Percentiles rank a stretch among this genome's conserved stretches.
Conservation (phyloP, 2,113 vertebrate genomes). For the Elephantulus edwardii region DNA sequence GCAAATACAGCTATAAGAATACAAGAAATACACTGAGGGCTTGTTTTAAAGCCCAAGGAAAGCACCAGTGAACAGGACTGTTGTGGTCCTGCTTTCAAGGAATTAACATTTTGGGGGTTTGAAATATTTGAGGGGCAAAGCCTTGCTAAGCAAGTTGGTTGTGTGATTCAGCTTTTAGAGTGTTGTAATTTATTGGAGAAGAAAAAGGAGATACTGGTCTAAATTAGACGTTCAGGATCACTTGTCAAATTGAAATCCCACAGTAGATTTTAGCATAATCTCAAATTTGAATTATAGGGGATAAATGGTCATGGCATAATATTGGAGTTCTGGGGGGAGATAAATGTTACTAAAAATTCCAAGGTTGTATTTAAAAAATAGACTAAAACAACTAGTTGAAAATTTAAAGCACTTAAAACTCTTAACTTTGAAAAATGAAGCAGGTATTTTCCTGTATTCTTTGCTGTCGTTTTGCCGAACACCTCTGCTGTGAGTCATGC, state of each 20-base stretch:
- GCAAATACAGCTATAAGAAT: neutral
- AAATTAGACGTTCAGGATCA: conserved; percentile 3
- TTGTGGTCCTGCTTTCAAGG: neutral
- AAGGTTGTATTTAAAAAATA: conserved; percentile 33
- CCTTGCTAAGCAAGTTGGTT: neutral
- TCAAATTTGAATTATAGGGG: conserved; percentile 3
- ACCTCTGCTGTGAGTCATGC: neutral
- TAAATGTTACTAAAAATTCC: conserved; percentile 10
- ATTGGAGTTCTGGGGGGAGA: neutral
- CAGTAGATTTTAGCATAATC: neutral
- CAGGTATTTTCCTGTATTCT: neutral
- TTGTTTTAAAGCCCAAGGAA: neutral
- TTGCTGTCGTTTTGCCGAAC: conserved; percentile 38
- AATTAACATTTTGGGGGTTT: neutral
- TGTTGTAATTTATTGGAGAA: neutral
- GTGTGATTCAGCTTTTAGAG: neutral
- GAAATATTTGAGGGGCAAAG: neutral
- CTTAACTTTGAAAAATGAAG: neutral
- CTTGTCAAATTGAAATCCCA: conserved; percentile 36
- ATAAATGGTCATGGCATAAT: conserved; percentile 36
- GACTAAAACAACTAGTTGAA: conserved; percentile 1
- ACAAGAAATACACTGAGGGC: neutral
- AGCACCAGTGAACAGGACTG: neutral
- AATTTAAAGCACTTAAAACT: conserved; percentile 37
- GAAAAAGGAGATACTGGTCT: neutral